phyloP scores from a whole-genome alignment of 2,888 invertebrate species.

The Caenorhabditis uteleia region DNA sequence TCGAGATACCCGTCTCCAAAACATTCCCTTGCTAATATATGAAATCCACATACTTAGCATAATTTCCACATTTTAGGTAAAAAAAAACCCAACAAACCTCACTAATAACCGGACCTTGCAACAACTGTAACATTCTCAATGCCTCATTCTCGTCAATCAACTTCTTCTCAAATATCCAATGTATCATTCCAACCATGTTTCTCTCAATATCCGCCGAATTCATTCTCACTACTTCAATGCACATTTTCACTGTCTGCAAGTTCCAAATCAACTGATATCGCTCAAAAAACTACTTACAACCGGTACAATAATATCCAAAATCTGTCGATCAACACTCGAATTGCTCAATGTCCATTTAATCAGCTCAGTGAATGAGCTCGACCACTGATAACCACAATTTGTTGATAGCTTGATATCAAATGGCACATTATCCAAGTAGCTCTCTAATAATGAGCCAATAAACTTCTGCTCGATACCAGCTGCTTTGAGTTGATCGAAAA shows the following conservation, averaged over 20 bases:
- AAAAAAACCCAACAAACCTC: not conserved
- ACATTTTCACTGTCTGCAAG: conserved; percentile 13
- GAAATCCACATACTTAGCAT: too few relatives aligned
- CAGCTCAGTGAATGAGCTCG: conserved; percentile 12
- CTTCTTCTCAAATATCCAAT: conserved; percentile 29
- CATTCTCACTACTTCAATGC: conserved; percentile 10
- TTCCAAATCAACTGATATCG: too few relatives aligned
- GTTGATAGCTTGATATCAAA: conserved; percentile 9
- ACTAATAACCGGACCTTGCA: not conserved
- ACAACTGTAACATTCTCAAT: not conserved
- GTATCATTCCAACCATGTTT: conserved; percentile 8
- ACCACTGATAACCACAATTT: conserved; percentile 16
- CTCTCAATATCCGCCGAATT: conserved; percentile 3
- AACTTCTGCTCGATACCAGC: conserved; percentile 6
- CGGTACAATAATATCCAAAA: conserved; percentile 1
- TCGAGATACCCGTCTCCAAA: too few relatives aligned
- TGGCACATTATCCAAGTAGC: conserved; percentile 39
- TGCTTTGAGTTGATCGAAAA: conserved; percentile 12
- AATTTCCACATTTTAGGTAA: too few relatives aligned
- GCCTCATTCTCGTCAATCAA: not conserved
- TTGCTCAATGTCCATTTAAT: conserved; percentile 15
- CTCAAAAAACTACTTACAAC: conserved; percentile 2
- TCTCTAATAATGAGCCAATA: conserved; percentile 23
- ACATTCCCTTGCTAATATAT: too few relatives aligned
- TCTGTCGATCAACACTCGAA: not conserved